Evolutionary conservation across 2,888 invertebrate genomes (phyloP).

Genomic region (Drosophila borborema): DNA sequence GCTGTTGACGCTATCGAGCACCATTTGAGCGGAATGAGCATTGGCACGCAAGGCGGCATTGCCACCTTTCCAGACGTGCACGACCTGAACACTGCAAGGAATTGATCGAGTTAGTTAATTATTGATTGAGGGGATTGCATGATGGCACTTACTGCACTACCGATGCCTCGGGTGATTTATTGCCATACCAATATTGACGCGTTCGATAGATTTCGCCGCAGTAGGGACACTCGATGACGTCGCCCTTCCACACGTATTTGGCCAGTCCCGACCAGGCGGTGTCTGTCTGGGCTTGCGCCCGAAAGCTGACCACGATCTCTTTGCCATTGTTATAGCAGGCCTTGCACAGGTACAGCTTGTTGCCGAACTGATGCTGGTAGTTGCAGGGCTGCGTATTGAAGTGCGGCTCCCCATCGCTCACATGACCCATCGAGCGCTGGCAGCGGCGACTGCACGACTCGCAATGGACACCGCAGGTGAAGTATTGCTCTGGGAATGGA

Average conservation of each 20-base stretch:
- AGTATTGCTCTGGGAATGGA: conserved; percentile 92
- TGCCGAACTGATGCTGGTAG: conserved; percentile 92
- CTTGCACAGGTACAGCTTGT: conserved; percentile 88
- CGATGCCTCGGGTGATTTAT: conserved; percentile 89
- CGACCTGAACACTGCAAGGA: conserved; percentile 86
- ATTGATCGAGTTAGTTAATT: background rate
- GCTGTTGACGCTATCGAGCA: conserved; percentile 88
- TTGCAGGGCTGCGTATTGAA: conserved; percentile 84
- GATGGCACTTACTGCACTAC: conserved; percentile 86
- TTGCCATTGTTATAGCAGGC: conserved; percentile 87
- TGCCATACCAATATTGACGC: conserved; percentile 93
- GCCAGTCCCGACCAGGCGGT: conserved; percentile 89
- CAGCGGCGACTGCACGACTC: conserved; percentile 89
- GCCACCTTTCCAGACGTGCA: conserved; percentile 90
- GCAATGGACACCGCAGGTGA: conserved; percentile 90
- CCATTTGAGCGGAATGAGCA: conserved; percentile 87
- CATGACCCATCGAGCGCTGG: conserved; percentile 89
- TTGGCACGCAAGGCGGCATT: conserved; percentile 86
- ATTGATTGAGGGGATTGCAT: background rate
- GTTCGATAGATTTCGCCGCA: conserved; percentile 88
- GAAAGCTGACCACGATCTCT: conserved; percentile 81
- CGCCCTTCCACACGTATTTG: conserved; percentile 92
- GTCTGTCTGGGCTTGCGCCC: conserved; percentile 77
- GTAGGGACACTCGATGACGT: conserved; percentile 90
- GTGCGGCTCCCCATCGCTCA: conserved; percentile 88